phyloP scores from a whole-genome alignment of 2,888 invertebrate species.

The Sphaerophoria rueppellii region DNA sequence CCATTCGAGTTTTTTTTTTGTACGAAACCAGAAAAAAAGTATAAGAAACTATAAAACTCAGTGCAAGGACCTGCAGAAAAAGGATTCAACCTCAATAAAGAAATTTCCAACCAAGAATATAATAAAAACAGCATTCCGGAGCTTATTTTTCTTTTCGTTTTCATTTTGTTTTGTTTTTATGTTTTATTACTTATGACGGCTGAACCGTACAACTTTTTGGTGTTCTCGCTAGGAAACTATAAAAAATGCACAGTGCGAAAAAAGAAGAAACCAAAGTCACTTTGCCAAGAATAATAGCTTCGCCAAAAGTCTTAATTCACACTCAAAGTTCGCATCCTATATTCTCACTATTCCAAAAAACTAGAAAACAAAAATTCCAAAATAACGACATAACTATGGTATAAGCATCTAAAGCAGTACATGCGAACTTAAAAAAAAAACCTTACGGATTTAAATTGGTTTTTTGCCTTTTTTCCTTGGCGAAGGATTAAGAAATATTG shows the following conservation, averaged over 20 bases:
- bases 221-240: conserved; percentile 13
- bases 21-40: background rate
- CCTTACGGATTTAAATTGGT: conserved; percentile 28
- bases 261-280: conserved; percentile 33
- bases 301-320: conserved; percentile 62
- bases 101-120: conserved; percentile 7
- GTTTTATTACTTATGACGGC: conserved; percentile 68
- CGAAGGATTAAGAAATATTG: conserved; percentile 52
- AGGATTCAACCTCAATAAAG: conserved; percentile 28
- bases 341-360: background rate
- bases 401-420: background rate
- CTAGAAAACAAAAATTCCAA: background rate
- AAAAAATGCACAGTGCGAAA: conserved; percentile 10
- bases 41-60: conserved; percentile 1
- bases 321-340: conserved; percentile 29
- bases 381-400: background rate
- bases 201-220: conserved; percentile 40
- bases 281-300: conserved; percentile 47
- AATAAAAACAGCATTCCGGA: conserved; percentile 12
- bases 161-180: conserved; percentile 10
- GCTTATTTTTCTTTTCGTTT: background rate
- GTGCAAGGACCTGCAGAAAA: conserved; percentile 18
- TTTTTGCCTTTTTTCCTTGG: conserved; percentile 23
- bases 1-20: background rate
- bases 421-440: background rate